Conservation (phyloP, 1,140 invertebrate species). For the Dryas iulia region DNA sequence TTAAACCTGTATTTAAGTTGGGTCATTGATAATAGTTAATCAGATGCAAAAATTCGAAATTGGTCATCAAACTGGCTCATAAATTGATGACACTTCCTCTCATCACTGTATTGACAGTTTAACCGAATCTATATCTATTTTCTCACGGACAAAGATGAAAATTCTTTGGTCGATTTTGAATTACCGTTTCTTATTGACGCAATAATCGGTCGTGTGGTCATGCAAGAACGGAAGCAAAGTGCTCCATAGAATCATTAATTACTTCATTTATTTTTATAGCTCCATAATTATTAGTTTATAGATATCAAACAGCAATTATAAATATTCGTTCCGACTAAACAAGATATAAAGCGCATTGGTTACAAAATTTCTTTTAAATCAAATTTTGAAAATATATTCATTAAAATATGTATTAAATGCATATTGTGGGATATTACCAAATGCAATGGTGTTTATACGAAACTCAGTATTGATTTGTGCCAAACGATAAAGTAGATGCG, state of each 20-base stretch:
- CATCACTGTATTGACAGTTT: not conserved
- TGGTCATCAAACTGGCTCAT: not conserved
- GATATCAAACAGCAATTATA: not conserved
- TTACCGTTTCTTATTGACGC: not conserved
- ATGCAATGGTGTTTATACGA: too few relatives aligned
- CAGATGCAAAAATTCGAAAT: not conserved
- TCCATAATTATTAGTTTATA: not conserved
- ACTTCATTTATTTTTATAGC: not conserved
- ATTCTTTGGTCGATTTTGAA: not conserved
- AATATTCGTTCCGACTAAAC: not conserved
- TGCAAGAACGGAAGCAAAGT: not conserved
- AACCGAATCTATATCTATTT: not conserved
- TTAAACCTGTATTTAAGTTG: not conserved
- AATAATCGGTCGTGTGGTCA: not conserved
- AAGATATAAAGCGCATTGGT: not conserved
- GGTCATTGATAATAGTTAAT: constrained; percentile 1
- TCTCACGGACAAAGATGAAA: not conserved
- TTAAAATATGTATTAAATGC: too few relatives aligned
- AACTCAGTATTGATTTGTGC: too few relatives aligned
- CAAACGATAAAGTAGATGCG: too few relatives aligned
- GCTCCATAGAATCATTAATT: not conserved
- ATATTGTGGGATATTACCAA: too few relatives aligned
- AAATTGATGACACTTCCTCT: not conserved
- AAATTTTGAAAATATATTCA: not conserved
- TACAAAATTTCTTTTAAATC: not conserved